These are phyloP conservation scores for Deilephila elpenor DNA, from an alignment of 2,888 invertebrate genomes.

Conservation along the genomic window DNA sequence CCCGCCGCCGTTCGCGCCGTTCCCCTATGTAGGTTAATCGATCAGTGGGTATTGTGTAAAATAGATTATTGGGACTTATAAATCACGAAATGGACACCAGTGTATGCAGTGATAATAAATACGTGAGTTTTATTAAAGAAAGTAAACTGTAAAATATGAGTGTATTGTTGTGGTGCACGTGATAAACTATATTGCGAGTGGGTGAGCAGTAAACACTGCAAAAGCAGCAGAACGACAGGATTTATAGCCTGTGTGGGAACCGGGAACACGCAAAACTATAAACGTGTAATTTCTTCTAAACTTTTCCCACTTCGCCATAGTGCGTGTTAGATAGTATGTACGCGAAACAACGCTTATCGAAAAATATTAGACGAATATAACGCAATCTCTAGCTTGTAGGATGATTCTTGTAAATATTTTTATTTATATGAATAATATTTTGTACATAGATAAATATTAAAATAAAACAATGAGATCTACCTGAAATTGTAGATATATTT, in stretches of 20 bases:
- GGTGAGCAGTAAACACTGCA: constrained; percentile 70
- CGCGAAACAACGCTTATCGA: constrained; percentile 33
- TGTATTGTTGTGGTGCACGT: constrained; percentile 67
- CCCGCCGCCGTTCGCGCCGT: constrained; percentile 90
- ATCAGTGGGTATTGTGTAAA: constrained; percentile 44
- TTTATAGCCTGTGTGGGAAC: constrained; percentile 72
- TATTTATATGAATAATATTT: constrained; percentile 66
- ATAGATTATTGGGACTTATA: constrained; percentile 44
- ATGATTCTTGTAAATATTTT: constrained; percentile 71
- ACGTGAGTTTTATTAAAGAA: constrained; percentile 51
- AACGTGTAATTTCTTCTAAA: constrained; percentile 68
- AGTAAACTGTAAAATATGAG: constrained; percentile 60
- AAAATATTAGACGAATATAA: constrained; percentile 26
- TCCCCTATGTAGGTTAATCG: constrained; percentile 87
- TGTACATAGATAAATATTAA: constrained; percentile 61
- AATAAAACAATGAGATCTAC: constrained; percentile 47
- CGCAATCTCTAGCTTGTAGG: constrained; percentile 21
- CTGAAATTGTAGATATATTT: constrained; percentile 59
- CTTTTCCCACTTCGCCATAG: constrained; percentile 56
- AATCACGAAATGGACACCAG: constrained; percentile 50
- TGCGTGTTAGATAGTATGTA: constrained; percentile 53
- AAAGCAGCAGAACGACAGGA: constrained; percentile 66
- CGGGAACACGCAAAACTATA: constrained; percentile 62
- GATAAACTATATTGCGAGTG: constrained; percentile 74
- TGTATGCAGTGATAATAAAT: constrained; percentile 60